A percentile compares a stretch with the other conserved stretches of the same genome.
Conservation (phyloP, 2,888 invertebrate species). For the Notocelia uddmanniana region DNA sequence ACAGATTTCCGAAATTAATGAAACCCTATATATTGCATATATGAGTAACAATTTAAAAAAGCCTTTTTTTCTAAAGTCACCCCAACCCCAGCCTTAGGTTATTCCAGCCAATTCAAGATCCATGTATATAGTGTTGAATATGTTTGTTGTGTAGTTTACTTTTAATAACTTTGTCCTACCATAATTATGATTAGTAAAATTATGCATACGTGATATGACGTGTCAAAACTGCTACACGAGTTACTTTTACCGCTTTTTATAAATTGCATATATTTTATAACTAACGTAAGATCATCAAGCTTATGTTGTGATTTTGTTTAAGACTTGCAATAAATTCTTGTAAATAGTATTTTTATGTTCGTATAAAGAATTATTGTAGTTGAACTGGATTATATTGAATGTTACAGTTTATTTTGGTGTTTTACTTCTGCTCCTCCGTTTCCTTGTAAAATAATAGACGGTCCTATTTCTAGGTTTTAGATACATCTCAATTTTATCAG, state of each 20-base stretch:
- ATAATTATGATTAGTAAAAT: background rate
- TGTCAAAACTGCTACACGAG: slow-evolving; percentile 28
- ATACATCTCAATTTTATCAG: no score
- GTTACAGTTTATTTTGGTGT: slow-evolving; percentile 62
- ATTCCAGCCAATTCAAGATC: background rate
- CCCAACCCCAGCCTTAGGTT: background rate
- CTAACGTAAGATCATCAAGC: slow-evolving; percentile 49
- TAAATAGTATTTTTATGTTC: slow-evolving; percentile 71
- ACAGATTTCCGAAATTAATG: no score
- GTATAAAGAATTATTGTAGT: slow-evolving; percentile 68
- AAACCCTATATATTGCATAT: no score
- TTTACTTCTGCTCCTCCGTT: slow-evolving; percentile 47
- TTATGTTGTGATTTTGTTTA: slow-evolving; percentile 75
- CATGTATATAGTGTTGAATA: no score
- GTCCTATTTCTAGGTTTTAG: no score
- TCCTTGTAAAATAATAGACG: no score
- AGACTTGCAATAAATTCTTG: slow-evolving; percentile 70
- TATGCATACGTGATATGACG: slow-evolving; percentile 25
- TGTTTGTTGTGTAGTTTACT: no score
- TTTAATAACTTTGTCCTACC: background rate
- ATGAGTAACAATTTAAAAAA: no score
- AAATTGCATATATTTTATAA: slow-evolving; percentile 1
- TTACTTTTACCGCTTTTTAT: background rate
- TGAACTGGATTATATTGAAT: slow-evolving; percentile 78
- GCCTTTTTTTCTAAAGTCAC: no score